Base-by-base conservation (phyloP, 2,888 invertebrate species). In the Eilema griseolum region DNA sequence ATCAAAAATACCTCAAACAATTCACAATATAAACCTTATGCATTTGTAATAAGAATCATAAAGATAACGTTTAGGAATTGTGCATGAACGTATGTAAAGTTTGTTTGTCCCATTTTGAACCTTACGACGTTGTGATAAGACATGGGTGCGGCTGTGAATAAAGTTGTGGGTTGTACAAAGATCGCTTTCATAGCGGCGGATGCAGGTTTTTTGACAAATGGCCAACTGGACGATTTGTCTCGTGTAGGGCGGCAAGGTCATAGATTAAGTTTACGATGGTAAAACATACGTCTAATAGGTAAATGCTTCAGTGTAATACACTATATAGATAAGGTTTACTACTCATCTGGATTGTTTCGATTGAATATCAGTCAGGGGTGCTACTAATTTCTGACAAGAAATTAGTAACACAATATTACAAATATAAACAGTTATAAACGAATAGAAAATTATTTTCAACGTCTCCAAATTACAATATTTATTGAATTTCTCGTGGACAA, bases 121-220 rank as follows among this genome's bases (percentile, higher is more conserved):
- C 78, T 85, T 91, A 87, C 72, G 3, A 2, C 60, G 37, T 74
- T 11, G 83, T 65, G 56, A 76, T 90, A 90, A 83, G 83, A 83
- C 66, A 69, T 75, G 68, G 56, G 28, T 24, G 71, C 70, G 73
- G 78, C 75, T 75, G 74, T 76, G 52, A 66, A 73, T 79, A 84
- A 77, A 70, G 78, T 84, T 86, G 87, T 79, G 74, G 67, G 70
- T 79, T 80, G 79, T 72, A 93, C 91, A 93, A 93, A 91, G 89
- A 86, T 90, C 90, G 92, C 92, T 94, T 94, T 92, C 92, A 90
- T 87, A 84, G 86, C 61, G 89, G 90, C 95, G 95, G 94, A 95
- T 93, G 93, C 93, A 95, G 92, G 93, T 93, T 94, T 94, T 95
- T 93, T 95, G 95, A 95, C 92, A 95, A 95, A 95, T 95, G 94